Base-by-base conservation (phyloP, 2,113 vertebrate species). In the Electrona antarctica region DNA sequence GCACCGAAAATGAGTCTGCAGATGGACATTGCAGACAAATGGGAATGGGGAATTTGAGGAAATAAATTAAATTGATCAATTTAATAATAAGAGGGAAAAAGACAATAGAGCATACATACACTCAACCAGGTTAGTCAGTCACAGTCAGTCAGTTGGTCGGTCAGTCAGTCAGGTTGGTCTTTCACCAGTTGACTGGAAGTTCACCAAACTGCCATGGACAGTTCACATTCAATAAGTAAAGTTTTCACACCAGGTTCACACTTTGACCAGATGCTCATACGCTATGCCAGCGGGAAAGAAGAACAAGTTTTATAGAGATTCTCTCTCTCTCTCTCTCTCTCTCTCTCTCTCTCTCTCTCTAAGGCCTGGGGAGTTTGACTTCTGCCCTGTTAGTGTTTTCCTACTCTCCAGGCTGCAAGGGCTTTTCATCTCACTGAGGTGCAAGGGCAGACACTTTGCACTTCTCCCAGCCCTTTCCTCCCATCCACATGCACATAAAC, bases 401-500 rank as follows among this genome's bases (percentile, higher is more conserved):
- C 78, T 88, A 70, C 73, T 92, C 90, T 91, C 74, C 74, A 66
- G 85, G 89, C 89, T 86, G 85, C 88, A 82, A 83, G 84, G 72
- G 87, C 80, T 91, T 93, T 92, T 92, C 85, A 90, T 93, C 90
- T 91, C 83, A 28, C 85, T 77, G 84, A 90, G 89, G 88, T 89
- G 86, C 82, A 81, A 92, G 92, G 89, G 87, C 90, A 91, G 87
- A 82, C 88, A 86, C 89, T 86, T 80, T 76, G 78, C 78, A 85
- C 86, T 74, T 79, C 80, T 76, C 78, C 77, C 72, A 67, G 73
- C 80, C 74, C 79, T 70, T 76, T 76, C 76, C 76, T 74, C 70
- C 79, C 52, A 54, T 72, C 71, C 68, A 64, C 77, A 76, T 59
- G 75, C 72, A 78, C 80, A 73, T 50, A 50, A 8, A 57, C 66